These are phyloP conservation scores for Buphagus erythrorhynchus DNA, from an alignment of 2,797 vertebrate genomes.

Conservation along the genomic window DNA sequence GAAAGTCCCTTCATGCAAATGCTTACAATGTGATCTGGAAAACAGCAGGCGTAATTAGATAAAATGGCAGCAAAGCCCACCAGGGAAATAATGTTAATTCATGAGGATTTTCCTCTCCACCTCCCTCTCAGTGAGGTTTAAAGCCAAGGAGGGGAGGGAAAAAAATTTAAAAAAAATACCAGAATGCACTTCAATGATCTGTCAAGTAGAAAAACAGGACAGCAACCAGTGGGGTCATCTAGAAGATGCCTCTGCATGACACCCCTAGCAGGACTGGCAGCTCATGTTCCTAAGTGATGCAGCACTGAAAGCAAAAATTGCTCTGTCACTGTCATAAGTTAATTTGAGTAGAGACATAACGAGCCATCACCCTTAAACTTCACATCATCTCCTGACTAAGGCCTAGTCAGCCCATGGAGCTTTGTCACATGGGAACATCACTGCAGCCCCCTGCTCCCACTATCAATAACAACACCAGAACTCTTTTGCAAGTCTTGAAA, in stretches of 20 bases:
- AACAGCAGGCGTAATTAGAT: constrained; percentile 71
- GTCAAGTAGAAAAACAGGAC: not conserved
- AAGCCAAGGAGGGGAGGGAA: not conserved
- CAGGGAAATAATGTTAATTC: constrained; percentile 60
- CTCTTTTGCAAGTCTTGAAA: not conserved
- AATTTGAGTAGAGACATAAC: not conserved
- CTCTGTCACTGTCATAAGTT: constrained; percentile 6
- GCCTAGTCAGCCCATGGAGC: not conserved
- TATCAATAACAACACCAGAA: not conserved
- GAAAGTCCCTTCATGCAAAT: constrained; percentile 71
- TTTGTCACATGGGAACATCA: not conserved
- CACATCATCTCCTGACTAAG: not conserved
- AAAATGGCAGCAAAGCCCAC: constrained; percentile 69
- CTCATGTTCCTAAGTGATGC: not conserved
- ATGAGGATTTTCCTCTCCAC: constrained; percentile 56
- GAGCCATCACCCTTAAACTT: not conserved
- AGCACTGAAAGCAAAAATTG: not conserved
- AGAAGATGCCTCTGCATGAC: not conserved
- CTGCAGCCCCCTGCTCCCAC: not conserved
- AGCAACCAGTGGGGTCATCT: not conserved
- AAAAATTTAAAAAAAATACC: not conserved
- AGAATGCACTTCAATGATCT: not conserved
- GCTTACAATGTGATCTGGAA: constrained; percentile 69
- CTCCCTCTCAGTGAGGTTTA: constrained; percentile 50
- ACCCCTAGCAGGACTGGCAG: not conserved